A percentile compares a stretch with the other conserved stretches of the same genome.
Evolutionary conservation across 1,140 invertebrate genomes (phyloP).

Genomic region (Tetranychus urticae): DNA sequence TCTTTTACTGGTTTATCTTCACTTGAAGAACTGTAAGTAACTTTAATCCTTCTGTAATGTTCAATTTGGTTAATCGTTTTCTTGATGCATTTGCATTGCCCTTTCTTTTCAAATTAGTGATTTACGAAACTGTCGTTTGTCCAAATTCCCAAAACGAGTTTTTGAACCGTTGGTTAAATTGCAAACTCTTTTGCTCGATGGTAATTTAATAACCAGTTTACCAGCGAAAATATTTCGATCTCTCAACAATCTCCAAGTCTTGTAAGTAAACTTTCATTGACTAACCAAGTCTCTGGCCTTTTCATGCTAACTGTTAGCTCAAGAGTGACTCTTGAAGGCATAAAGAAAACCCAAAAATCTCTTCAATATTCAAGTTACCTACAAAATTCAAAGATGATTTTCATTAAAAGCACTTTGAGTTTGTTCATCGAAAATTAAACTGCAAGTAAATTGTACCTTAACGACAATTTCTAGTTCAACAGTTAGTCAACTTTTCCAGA

Average conservation of each 20-base stretch:
- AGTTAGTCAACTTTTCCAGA: too few relatives aligned
- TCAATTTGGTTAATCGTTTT: neutral
- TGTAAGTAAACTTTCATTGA: neutral
- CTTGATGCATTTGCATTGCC: neutral
- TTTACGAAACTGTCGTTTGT: slow-evolving; percentile 10
- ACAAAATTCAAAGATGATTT: too few relatives aligned
- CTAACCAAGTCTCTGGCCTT: too few relatives aligned
- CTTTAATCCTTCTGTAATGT: neutral
- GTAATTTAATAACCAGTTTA: neutral
- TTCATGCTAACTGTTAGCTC: too few relatives aligned
- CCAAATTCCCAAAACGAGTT: neutral
- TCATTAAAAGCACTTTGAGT: neutral
- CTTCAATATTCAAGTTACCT: too few relatives aligned
- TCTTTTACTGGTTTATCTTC: slow-evolving; percentile 11
- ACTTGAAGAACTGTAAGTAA: slow-evolving; percentile 15
- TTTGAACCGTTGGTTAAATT: slow-evolving; percentile 6
- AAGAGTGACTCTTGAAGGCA: too few relatives aligned
- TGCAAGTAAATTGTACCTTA: neutral
- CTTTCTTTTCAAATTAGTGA: slow-evolving; percentile 9
- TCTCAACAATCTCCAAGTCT: neutral
- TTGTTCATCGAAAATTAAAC: slow-evolving; percentile 8
- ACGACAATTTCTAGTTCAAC: too few relatives aligned
- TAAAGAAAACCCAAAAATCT: too few relatives aligned
- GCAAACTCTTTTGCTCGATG: neutral
- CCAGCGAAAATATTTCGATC: neutral